phyloP scores from a whole-genome alignment of 2,888 invertebrate species.

The Tipula helvola region DNA sequence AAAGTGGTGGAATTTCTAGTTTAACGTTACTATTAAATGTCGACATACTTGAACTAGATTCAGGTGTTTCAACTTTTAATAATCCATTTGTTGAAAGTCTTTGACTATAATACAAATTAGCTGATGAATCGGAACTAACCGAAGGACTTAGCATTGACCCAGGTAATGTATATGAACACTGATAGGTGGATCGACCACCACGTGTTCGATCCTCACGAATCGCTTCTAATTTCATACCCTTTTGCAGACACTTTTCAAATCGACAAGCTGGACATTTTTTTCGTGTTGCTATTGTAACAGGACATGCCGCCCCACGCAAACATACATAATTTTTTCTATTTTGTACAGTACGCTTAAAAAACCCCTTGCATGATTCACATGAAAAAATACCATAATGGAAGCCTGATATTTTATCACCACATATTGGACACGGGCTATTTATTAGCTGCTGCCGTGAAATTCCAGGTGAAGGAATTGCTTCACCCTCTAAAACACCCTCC shows the following conservation, averaged over 20 bases:
- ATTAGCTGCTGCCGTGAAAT: slow-evolving; percentile 81
- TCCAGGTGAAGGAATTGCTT: slow-evolving; percentile 46
- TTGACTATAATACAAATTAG: slow-evolving; percentile 26
- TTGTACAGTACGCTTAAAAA: slow-evolving; percentile 97
- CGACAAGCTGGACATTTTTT: slow-evolving; percentile 97
- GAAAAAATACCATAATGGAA: slow-evolving; percentile 98
- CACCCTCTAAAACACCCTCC: slow-evolving; percentile 25
- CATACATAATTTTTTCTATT: slow-evolving; percentile 96
- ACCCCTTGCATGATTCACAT: slow-evolving; percentile 96
- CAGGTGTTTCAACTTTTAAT: slow-evolving; percentile 40
- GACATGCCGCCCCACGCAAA: slow-evolving; percentile 77
- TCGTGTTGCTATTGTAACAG: slow-evolving; percentile 81
- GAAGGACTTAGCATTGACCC: slow-evolving; percentile 44
- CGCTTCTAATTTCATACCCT: slow-evolving; percentile 96
- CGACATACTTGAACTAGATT: slow-evolving; percentile 23
- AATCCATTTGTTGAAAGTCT: slow-evolving; percentile 36
- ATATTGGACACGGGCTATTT: slow-evolving; percentile 89
- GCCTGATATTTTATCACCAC: slow-evolving; percentile 90
- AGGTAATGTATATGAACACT: slow-evolving; percentile 83
- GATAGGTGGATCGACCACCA: slow-evolving; percentile 92
- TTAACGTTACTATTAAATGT: slow-evolving; percentile 29
- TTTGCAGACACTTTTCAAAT: slow-evolving; percentile 88
- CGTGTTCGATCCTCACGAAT: slow-evolving; percentile 90
- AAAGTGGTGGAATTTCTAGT: slow-evolving; percentile 47
- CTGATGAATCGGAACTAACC: slow-evolving; percentile 37